Percentiles rank a stretch among this genome's conserved stretches.
Evolutionary conservation across 2,113 vertebrate genomes (phyloP).

Genomic region (Tetrax tetrax): DNA sequence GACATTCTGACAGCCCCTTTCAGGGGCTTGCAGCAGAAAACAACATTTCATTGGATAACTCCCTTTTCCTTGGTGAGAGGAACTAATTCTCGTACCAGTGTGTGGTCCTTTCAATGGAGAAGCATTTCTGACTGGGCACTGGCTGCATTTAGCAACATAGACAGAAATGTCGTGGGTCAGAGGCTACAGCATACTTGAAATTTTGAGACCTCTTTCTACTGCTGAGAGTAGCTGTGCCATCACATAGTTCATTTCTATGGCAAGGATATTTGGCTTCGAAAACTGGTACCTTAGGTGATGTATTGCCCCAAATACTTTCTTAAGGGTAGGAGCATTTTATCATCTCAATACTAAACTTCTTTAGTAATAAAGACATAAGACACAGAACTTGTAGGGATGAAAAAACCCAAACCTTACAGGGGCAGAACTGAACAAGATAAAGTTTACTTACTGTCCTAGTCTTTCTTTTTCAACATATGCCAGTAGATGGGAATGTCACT

Average conservation of each 20-base stretch:
- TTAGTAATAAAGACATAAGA: not conserved
- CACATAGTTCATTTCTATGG: not conserved
- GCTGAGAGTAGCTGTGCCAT: not conserved
- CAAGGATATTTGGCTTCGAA: not conserved
- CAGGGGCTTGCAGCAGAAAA: not conserved
- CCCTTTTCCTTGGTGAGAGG: not conserved
- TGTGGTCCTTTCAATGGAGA: rapidly evolving
- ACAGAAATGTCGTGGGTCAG: not conserved
- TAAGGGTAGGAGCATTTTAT: not conserved
- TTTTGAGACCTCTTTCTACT: not conserved
- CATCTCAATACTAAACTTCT: not conserved
- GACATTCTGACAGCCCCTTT: not conserved
- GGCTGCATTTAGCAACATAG: not conserved
- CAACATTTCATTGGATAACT: rapidly evolving
- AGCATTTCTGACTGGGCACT: not conserved
- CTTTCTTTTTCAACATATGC: not conserved
- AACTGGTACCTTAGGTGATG: not conserved
- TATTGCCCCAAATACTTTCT: not conserved
- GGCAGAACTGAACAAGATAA: not conserved
- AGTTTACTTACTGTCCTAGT: not conserved
- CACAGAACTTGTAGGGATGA: not conserved
- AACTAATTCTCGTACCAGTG: not conserved
- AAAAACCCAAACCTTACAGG: not conserved
- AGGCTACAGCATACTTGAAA: not conserved
- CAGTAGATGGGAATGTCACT: not conserved